These are phyloP conservation scores for Campoletis sonorensis DNA, from an alignment of 1,140 invertebrate species.

Conservation along the genomic window DNA sequence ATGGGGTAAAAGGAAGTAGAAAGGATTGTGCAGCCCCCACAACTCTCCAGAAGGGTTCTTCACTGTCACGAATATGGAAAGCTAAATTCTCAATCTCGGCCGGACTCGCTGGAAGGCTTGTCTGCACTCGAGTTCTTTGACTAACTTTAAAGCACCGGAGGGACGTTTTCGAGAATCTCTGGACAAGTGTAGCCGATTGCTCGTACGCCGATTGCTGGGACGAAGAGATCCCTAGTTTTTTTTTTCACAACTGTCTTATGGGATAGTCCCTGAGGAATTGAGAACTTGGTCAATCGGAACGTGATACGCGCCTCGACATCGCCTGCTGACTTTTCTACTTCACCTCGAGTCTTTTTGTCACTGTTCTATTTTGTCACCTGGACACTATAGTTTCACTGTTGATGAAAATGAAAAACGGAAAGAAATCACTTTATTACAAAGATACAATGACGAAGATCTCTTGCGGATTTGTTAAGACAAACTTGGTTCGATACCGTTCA, in stretches of 20 bases:
- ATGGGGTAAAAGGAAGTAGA: not conserved
- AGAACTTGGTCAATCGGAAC: not conserved
- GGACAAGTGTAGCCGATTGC: slow-evolving; percentile 4
- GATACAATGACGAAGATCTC: not conserved
- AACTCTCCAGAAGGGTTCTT: not conserved
- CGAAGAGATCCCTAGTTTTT: not conserved
- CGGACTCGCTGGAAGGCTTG: not conserved
- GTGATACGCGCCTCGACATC: not conserved
- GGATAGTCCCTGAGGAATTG: not conserved
- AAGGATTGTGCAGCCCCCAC: not conserved
- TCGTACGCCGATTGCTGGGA: not conserved
- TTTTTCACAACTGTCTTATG: not conserved
- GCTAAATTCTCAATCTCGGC: not conserved
- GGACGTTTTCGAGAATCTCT: not conserved
- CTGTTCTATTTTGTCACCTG: not conserved
- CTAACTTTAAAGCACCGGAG: not conserved
- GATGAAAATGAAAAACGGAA: no score
- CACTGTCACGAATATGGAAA: not conserved
- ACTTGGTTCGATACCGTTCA: not conserved
- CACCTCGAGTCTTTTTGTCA: not conserved
- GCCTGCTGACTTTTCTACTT: not conserved
- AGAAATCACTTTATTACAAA: no score
- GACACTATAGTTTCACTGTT: not conserved
- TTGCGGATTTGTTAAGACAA: not conserved
- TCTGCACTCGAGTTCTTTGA: slow-evolving; percentile 14